Conservation (phyloP, 2,888 invertebrate genomes). For the Eudemis profundana region DNA sequence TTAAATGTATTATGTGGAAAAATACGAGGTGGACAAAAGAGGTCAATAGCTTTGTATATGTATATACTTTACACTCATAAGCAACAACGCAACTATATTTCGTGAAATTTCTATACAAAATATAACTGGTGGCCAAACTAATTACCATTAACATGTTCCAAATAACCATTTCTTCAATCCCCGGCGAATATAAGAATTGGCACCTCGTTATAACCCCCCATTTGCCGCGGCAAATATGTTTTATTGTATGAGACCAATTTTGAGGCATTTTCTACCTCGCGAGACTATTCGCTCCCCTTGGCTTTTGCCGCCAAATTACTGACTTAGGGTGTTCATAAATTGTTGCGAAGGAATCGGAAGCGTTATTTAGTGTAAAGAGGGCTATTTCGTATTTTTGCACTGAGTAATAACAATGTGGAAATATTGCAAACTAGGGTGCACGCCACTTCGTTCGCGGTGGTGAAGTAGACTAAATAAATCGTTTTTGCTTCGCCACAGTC, state of each 20-base stretch:
- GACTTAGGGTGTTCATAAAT: constrained; percentile 50
- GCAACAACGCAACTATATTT: too few relatives aligned
- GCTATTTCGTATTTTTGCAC: constrained; percentile 28
- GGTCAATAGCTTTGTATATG: too few relatives aligned
- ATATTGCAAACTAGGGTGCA: too few relatives aligned
- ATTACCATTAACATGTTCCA: constrained; percentile 4
- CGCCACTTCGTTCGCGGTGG: too few relatives aligned
- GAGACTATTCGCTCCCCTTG: constrained; percentile 60
- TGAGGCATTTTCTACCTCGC: constrained; percentile 66
- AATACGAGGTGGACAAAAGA: too few relatives aligned
- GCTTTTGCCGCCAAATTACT: constrained; percentile 68
- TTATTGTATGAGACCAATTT: constrained; percentile 66
- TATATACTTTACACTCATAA: too few relatives aligned
- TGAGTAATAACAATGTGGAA: too few relatives aligned
- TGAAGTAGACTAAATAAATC: too few relatives aligned
- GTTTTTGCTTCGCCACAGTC: too few relatives aligned
- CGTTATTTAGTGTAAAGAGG: constrained; percentile 40
- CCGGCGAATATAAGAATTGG: constrained; percentile 53
- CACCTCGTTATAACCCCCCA: constrained; percentile 60
- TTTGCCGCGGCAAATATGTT: constrained; percentile 69
- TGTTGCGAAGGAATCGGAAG: constrained; percentile 32
- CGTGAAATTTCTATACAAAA: too few relatives aligned
- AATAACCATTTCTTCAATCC: constrained; percentile 12
- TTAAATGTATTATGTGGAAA: too few relatives aligned
- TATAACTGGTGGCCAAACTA: not conserved